These are phyloP conservation scores for Otolemur garnettii DNA, from an alignment of 2,113 vertebrate genomes.

Conservation along the genomic window DNA sequence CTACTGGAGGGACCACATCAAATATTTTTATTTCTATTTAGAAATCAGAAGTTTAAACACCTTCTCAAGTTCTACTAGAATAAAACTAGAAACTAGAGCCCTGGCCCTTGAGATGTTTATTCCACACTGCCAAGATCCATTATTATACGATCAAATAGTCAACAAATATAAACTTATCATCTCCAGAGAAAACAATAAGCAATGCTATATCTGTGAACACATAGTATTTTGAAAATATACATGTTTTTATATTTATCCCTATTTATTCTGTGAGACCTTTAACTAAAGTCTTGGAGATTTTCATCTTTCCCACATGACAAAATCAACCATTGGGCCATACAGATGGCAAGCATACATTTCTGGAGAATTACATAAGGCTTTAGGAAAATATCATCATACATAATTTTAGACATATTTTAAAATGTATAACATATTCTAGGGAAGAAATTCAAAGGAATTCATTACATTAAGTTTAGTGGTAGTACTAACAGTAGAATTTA, in stretches of 20 bases:
- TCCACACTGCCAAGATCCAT: neutral
- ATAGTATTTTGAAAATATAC: conserved; percentile 38
- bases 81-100: neutral
- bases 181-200: conserved; percentile 23
- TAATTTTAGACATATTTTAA: conserved; percentile 43
- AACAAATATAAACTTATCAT: conserved; percentile 33
- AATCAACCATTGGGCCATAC: conserved; percentile 9
- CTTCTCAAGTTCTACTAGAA: conserved; percentile 9
- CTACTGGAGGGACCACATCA: neutral
- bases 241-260: neutral
- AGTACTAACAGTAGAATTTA: conserved; percentile 29
- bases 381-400: conserved; percentile 48
- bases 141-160: conserved; percentile 23
- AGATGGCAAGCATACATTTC: conserved; percentile 33
- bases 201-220: neutral
- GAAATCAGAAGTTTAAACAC: conserved; percentile 52
- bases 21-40: conserved; percentile 42
- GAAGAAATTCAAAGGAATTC: conserved; percentile 34
- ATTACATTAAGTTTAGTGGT: conserved; percentile 10
- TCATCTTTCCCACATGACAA: conserved; percentile 55
- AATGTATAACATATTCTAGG: conserved; percentile 20
- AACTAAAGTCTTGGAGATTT: conserved; percentile 18
- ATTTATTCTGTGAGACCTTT: conserved; percentile 31
- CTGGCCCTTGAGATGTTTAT: conserved; percentile 16
- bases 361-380: neutral